These are phyloP conservation scores for Leptoteleia sp. DNA, from an alignment of 1,140 invertebrate species.

Conservation along the genomic window DNA sequence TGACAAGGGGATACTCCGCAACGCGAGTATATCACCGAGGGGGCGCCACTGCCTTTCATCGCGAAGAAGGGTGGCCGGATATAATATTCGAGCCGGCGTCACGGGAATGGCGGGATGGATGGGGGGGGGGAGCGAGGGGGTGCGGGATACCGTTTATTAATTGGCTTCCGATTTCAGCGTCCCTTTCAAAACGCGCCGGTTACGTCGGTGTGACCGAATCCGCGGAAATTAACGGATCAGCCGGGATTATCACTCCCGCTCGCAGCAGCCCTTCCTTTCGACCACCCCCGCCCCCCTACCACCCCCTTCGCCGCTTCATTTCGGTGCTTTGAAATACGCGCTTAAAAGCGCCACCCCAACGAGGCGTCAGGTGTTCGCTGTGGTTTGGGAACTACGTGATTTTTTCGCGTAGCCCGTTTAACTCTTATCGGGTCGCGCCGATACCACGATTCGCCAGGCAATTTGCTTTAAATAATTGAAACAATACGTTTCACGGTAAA, in stretches of 20 bases:
- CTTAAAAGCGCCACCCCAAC: slow-evolving; percentile 45
- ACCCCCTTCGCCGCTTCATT: slow-evolving; percentile 66
- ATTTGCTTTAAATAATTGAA: slow-evolving; percentile 64
- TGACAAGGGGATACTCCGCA: slow-evolving; percentile 76
- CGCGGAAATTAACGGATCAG: slow-evolving; percentile 76
- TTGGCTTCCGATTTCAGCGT: slow-evolving; percentile 76
- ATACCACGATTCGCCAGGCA: slow-evolving; percentile 47
- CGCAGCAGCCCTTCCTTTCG: slow-evolving; percentile 1
- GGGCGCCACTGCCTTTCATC: slow-evolving; percentile 70
- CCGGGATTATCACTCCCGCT: slow-evolving; percentile 64
- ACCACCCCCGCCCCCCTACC: background rate
- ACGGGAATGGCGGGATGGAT: no score
- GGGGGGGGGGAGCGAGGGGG: no score
- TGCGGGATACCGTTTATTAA: slow-evolving; percentile 75
- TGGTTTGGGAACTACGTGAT: slow-evolving; percentile 40
- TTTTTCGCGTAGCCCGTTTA: slow-evolving; percentile 47
- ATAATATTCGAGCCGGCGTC: slow-evolving; percentile 57
- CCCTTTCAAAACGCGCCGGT: slow-evolving; percentile 60
- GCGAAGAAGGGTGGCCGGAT: slow-evolving; percentile 62
- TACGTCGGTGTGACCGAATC: slow-evolving; percentile 47
- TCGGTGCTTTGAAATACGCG: slow-evolving; percentile 65
- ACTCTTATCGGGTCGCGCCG: slow-evolving; percentile 32
- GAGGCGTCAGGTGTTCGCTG: slow-evolving; percentile 36
- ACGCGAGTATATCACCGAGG: slow-evolving; percentile 73
- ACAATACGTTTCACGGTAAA: slow-evolving; percentile 35